Evolutionary conservation across 1,140 invertebrate genomes (phyloP).

Genomic region (Cherax quadricarinatus): DNA sequence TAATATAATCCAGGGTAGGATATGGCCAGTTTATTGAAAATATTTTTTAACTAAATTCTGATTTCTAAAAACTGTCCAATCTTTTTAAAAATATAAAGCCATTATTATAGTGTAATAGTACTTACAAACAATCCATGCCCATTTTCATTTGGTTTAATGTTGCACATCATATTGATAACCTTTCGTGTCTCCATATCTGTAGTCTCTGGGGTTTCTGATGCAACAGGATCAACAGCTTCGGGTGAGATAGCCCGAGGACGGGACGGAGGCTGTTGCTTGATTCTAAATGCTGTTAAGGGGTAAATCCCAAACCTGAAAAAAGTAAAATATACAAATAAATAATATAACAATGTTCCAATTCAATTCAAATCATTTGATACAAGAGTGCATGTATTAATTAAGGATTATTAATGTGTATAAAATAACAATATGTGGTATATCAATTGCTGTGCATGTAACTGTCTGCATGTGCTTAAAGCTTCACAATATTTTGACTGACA

Average conservation of each 20-base stretch:
- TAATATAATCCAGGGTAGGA: too few relatives aligned
- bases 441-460: too few relatives aligned
- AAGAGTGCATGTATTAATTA: too few relatives aligned
- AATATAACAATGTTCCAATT: background rate
- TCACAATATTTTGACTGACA: too few relatives aligned
- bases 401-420: too few relatives aligned
- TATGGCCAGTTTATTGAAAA: too few relatives aligned
- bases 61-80: too few relatives aligned
- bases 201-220: constrained; percentile 89
- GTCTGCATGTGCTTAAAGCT: too few relatives aligned
- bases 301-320: constrained; percentile 93
- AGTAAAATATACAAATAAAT: background rate
- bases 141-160: constrained; percentile 86
- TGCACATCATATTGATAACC: constrained; percentile 96
- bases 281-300: constrained; percentile 94
- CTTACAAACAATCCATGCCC: constrained; percentile 75
- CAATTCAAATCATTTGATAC: too few relatives aligned
- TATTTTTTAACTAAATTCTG: too few relatives aligned
- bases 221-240: constrained; percentile 88
- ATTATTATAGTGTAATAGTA: background rate
- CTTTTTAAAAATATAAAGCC: too few relatives aligned
- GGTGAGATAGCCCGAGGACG: constrained; percentile 85
- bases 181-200: constrained; percentile 86
- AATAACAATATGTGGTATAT: too few relatives aligned
- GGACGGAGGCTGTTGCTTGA: constrained; percentile 80